Base-by-base conservation (phyloP, 2,888 invertebrate genomes). In the Mythimna albipuncta region DNA sequence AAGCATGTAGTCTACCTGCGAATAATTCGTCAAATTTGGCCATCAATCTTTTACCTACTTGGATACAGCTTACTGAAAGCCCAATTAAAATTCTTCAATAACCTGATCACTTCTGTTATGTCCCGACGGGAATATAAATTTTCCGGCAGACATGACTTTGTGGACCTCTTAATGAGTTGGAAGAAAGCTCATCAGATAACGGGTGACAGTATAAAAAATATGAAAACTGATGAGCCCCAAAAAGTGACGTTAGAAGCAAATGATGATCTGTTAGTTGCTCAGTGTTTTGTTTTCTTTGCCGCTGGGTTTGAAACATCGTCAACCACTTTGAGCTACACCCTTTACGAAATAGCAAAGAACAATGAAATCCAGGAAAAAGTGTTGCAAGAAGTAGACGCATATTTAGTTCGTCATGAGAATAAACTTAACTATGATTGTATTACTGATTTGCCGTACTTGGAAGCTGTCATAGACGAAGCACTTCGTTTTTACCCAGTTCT, bases 401-500 rank as follows among this genome's bases (percentile, higher is more conserved):
- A 79, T 61, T 50, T 86, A 21, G 38, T 19, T 26, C 76, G 71
- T 7, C 77, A 86, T 55, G 50, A 75, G 1, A 86, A 85, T 26
- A 77, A 83, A 67, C 67, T 86, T 0, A 63, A 69, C 61, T 83
- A 81, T 41, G 82, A 83, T n/a, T 86, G 85, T 72, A 7, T 86
- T 16, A 68, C 69, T 52, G 89, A 92, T 13, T 72, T 91, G 21
- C 89, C 91, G 0, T 93, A 88, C 65, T 63, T 92, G 11, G 87
- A 88, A 9, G 91, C 91, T 32, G 91, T 89, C 50, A 55, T 90
- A 6, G 79, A 89, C 1, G 93, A 93, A 72, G 58, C 90, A 0
- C 75, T 92, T 2, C 88, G 93, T 0, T 64, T 89, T 6, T 91
- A 92, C 55, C 92, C 93, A 35, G 86, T 90, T 3, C 75, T 92